Base-by-base conservation (phyloP, 2,888 invertebrate genomes). In the Acanthopleura granulata region DNA sequence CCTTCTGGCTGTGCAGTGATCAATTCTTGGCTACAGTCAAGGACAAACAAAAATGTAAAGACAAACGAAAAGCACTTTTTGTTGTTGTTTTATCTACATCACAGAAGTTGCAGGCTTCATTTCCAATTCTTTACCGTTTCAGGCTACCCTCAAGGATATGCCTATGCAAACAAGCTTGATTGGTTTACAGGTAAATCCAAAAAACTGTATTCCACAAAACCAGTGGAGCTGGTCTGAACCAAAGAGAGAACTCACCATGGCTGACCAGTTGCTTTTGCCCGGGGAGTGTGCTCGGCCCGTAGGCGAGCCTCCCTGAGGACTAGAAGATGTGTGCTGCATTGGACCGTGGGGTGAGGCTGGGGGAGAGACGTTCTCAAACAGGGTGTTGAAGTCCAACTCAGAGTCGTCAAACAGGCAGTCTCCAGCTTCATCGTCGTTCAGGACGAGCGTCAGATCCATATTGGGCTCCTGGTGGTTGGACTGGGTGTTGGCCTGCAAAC, bases 401-500 rank as follows among this genome's bases (percentile, higher is more conserved):
- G 40, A 40, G 22, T 57, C 57, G 57, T 57, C 57, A 18, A 57
- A n/a, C 12, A 57, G 57, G n/a, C 18, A n/a, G 22, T 57, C 81
- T 14, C 80, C 74, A 61, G 77, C 82, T 6, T 76, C 72, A 30
- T 75, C 71, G 16, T 62, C 50, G 49, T 49, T 49, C 18, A 82
- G 62, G 73, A 81, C 81, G 50, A 79, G 62, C n/a, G 82, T 84
- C n/a, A 85, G 78, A 69, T 83, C 83, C 71, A 84, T 82, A 15
- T 80, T 81, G 27, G 82, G 85, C 22, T 82, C 80, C 70, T 84
- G 80, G 62, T 80, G 83, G 27, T 81, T 77, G 18, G 81, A 80
- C 72, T 83, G 82, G 72, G 82, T 81, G 72, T 85, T 86, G 12
- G 86, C 87, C 84, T 87, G 76, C 3, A 76, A 76, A 30, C 29